Evolutionary conservation across 2,113 vertebrate species (phyloP), one percentile per base, ranked within the genome.

Genomic region (Seriola rivoliana): DNA sequence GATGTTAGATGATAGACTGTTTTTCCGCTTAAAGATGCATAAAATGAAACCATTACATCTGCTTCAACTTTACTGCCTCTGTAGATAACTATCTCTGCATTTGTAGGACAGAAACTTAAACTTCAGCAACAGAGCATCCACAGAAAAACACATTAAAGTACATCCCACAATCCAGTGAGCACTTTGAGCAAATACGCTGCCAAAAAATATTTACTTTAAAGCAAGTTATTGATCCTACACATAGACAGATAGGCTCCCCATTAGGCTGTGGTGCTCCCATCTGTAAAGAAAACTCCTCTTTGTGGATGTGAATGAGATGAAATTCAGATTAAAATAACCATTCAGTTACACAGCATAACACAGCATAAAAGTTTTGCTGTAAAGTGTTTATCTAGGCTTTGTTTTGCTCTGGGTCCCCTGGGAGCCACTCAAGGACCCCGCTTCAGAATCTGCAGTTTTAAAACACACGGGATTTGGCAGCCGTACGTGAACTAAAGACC

Each of bases 241-340:
- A 46, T 5, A 75, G 34, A 80, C 32, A 44, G 10, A 75, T 19
- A 13, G 40, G 40, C 40, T 42, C 9, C 25, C 21, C n/a, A 80
- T 80, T 65, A 42, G 54, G 19, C 17, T 44, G 38, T 29, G 25
- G 44, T 12, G 52, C 21, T 87, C 64, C 76, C 73, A 59, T 23
- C 9, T 6, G 69, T 42, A 34, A 76, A 72, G 2, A 57, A 48
- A 67, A 77, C 8, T 70, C 8, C 64, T n/a, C 58, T 67, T 80
- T 70, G 65, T 48, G 13, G 21, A 42, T 60, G 72, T 71, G 29
- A 63, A 65, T 57, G 13, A 54, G 16, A 65, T 60, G 11, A 76
- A 71, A 68, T 57, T 58, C 17, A 16, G n/a, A 88, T 78, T 80
- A 75, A 88, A 86, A 86, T 78, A 85, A 74, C 72, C 10, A 21